phyloP scores from a whole-genome alignment of 2,797 vertebrate species.

The Gastrophryne carolinensis region DNA sequence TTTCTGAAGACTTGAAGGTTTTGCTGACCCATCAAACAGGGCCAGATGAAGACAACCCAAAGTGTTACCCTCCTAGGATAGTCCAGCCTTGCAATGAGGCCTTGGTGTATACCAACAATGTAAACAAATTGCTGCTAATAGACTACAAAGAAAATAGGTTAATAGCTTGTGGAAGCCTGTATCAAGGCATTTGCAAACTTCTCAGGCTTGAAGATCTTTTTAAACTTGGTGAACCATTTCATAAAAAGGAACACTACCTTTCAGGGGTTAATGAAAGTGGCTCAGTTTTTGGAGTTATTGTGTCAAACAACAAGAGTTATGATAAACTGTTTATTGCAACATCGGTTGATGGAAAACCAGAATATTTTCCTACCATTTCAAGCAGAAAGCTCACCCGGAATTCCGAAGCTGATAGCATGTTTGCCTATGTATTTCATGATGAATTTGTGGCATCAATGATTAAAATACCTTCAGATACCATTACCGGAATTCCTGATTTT shows the following conservation, averaged over 20 bases:
- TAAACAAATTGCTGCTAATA: slow-evolving; percentile 98
- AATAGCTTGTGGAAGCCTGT: slow-evolving; percentile 93
- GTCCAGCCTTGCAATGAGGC: slow-evolving; percentile 95
- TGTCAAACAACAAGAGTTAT: slow-evolving; percentile 88
- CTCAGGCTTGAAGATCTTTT: slow-evolving; percentile 95
- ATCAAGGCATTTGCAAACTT: slow-evolving; percentile 97
- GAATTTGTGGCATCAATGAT: slow-evolving; percentile 98
- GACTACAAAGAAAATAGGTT: slow-evolving; percentile 94
- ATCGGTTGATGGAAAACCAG: slow-evolving; percentile 92
- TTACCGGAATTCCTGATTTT: slow-evolving; percentile 95
- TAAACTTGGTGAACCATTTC: slow-evolving; percentile 94
- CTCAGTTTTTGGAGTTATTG: slow-evolving; percentile 95
- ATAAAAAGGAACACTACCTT: slow-evolving; percentile 98
- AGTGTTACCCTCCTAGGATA: slow-evolving; percentile 95
- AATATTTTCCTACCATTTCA: slow-evolving; percentile 98
- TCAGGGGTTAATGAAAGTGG: slow-evolving; percentile 95
- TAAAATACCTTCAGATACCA: slow-evolving; percentile 97
- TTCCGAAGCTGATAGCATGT: slow-evolving; percentile 96
- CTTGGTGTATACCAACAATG: slow-evolving; percentile 87
- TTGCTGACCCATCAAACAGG: slow-evolving; percentile 91
- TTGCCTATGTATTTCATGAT: slow-evolving; percentile 95
- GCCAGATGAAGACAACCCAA: slow-evolving; percentile 94
- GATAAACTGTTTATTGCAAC: slow-evolving; percentile 96
- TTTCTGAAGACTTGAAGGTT: slow-evolving; percentile 84
- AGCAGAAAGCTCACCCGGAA: slow-evolving; percentile 93